Percentiles rank a stretch among this genome's conserved stretches.
phyloP scores from a whole-genome alignment of 2,113 vertebrate species.

The Nycticryphes semicollaris region DNA sequence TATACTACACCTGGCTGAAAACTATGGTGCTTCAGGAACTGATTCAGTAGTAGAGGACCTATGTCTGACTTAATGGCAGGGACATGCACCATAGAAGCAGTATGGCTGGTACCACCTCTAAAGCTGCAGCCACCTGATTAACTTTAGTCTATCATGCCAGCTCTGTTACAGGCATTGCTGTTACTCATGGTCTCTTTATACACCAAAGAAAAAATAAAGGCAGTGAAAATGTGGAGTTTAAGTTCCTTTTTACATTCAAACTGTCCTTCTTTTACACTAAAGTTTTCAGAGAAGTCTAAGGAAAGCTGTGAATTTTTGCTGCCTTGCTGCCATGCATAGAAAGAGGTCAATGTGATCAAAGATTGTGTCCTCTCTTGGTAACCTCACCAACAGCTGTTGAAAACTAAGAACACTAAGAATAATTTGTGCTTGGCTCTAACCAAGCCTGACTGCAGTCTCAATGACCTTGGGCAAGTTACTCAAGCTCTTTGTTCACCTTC shows the following conservation, averaged over 20 bases:
- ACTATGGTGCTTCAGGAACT: not conserved
- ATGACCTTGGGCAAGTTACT: conserved; percentile 69
- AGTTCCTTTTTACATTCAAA: not conserved
- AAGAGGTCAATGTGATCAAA: not conserved
- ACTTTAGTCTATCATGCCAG: not conserved
- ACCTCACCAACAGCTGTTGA: not conserved
- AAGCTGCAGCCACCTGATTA: not conserved
- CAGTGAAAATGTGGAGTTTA: not conserved
- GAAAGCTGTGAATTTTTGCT: not conserved
- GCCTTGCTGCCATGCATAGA: not conserved
- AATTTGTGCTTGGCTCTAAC: conserved; percentile 21
- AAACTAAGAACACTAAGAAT: not conserved
- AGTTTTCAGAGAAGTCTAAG: not conserved
- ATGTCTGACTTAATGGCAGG: not conserved
- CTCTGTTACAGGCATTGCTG: not conserved
- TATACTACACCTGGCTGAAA: not conserved
- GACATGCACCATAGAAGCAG: not conserved
- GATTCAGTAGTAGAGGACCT: not conserved
- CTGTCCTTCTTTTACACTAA: not conserved
- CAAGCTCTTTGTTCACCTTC: conserved; percentile 12
- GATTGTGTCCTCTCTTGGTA: not conserved
- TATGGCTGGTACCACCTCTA: not conserved
- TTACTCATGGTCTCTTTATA: not conserved
- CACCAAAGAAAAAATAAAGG: rapidly evolving
- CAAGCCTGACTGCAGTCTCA: conserved; percentile 21